Evolutionary conservation across 2,888 invertebrate species (phyloP).

Genomic region (Epinotia ramella): DNA sequence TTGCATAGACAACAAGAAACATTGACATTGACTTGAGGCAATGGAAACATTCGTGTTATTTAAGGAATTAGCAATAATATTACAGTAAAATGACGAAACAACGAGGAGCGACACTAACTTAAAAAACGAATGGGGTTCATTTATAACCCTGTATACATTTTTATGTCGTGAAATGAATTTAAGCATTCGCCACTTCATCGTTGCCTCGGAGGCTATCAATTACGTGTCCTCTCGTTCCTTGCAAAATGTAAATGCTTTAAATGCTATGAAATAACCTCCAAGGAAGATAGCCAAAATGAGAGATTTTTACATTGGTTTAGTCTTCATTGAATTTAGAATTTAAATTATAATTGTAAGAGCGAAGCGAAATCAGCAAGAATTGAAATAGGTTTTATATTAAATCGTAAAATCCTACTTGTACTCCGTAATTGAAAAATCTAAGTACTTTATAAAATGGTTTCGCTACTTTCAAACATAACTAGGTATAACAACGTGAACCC

Average conservation of each 20-base stretch:
- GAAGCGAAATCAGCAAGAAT: neutral
- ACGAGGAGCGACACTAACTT: conserved; percentile 35
- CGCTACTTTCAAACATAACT: neutral
- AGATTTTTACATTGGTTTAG: neutral
- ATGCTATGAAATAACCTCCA: conserved; percentile 13
- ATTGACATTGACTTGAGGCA: neutral
- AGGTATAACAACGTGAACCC: too few relatives aligned
- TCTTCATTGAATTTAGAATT: conserved; percentile 3
- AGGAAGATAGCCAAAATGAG: neutral
- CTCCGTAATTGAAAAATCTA: neutral
- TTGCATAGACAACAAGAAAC: neutral
- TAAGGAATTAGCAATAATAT: conserved; percentile 20
- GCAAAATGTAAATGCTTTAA: conserved; percentile 57
- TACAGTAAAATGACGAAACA: conserved; percentile 19
- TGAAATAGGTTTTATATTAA: neutral
- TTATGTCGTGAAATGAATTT: conserved; percentile 56
- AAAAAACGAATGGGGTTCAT: conserved; percentile 47
- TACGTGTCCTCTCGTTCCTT: conserved; percentile 55
- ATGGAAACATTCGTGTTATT: conserved; percentile 1
- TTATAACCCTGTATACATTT: conserved; percentile 48
- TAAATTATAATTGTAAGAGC: neutral
- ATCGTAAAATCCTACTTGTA: neutral
- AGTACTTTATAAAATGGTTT: neutral
- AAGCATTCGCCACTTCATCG: conserved; percentile 53
- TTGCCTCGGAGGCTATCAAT: conserved; percentile 57